Conservation (phyloP, 1,140 invertebrate genomes). For the Drosophila pallidifrons region DNA sequence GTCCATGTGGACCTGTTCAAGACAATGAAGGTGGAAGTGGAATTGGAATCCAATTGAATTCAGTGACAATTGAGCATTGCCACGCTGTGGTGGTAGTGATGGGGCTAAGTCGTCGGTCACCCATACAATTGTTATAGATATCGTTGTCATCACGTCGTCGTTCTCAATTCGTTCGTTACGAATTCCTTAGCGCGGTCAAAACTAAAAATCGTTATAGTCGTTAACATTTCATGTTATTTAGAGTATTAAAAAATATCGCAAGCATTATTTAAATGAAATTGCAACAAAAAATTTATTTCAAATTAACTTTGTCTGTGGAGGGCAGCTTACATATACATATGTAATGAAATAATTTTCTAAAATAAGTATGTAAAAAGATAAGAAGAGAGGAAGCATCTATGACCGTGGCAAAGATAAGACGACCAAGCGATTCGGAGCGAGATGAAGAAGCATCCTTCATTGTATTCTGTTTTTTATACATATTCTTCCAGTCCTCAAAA, state of each 20-base stretch:
- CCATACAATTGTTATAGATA: conserved; percentile 26
- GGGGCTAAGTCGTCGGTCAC: conserved; percentile 37
- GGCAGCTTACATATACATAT: neutral
- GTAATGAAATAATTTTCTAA: neutral
- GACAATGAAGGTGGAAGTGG: conserved; percentile 38
- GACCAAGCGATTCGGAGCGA: neutral
- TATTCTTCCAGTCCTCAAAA: conserved; percentile 24
- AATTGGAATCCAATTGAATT: conserved; percentile 49
- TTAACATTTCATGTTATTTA: neutral
- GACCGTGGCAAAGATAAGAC: neutral
- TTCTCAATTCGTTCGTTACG: no score
- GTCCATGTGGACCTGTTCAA: conserved; percentile 4
- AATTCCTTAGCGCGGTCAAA: neutral
- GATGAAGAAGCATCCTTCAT: neutral
- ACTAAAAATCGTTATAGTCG: neutral
- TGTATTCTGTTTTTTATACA: neutral
- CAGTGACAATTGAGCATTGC: conserved; percentile 66
- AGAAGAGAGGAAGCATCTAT: neutral
- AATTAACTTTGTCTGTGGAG: neutral
- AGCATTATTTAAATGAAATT: neutral
- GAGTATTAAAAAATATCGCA: no score
- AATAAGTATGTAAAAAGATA: conserved; percentile 12
- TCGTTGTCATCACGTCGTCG: neutral
- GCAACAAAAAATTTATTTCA: neutral
- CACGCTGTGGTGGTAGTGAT: conserved; percentile 55